Conservation (phyloP, 2,888 invertebrate species). For the Sminthurinus aureus region DNA sequence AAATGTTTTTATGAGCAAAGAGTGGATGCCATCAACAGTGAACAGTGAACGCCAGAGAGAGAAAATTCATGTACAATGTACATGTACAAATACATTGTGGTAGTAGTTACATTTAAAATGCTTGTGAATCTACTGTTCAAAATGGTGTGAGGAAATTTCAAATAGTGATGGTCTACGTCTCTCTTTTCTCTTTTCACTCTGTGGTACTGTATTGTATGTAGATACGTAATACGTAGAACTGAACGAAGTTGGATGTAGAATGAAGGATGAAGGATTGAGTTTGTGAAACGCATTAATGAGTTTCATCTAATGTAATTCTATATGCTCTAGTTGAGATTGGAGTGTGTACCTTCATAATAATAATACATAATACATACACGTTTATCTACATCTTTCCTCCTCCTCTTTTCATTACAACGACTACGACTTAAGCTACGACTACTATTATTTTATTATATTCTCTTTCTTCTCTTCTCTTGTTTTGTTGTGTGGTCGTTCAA, state of each 20-base stretch:
- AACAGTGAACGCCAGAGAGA: not conserved
- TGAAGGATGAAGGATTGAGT: not conserved
- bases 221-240: not conserved
- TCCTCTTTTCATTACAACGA: not conserved
- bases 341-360: not conserved
- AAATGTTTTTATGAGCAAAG: not conserved
- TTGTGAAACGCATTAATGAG: slow-evolving; percentile 26
- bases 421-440: too few relatives aligned
- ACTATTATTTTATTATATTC: not conserved
- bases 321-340: slow-evolving; percentile 17
- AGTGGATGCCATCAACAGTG: not conserved
- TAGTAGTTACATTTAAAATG: too few relatives aligned
- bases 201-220: too few relatives aligned
- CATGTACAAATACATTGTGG: not conserved
- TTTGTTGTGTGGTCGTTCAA: not conserved
- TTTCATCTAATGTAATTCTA: slow-evolving; percentile 23
- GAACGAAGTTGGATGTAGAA: not conserved
- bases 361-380: not conserved
- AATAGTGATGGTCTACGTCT: not conserved
- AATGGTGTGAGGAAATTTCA: not conserved
- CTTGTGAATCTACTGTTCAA: not conserved
- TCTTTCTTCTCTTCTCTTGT: not conserved
- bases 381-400: not conserved
- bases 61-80: not conserved
- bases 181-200: not conserved